Evolutionary conservation across 2,797 vertebrate genomes (phyloP), one percentile per base, ranked within the genome.

Genomic region (Rhynchonycteris naso): DNA sequence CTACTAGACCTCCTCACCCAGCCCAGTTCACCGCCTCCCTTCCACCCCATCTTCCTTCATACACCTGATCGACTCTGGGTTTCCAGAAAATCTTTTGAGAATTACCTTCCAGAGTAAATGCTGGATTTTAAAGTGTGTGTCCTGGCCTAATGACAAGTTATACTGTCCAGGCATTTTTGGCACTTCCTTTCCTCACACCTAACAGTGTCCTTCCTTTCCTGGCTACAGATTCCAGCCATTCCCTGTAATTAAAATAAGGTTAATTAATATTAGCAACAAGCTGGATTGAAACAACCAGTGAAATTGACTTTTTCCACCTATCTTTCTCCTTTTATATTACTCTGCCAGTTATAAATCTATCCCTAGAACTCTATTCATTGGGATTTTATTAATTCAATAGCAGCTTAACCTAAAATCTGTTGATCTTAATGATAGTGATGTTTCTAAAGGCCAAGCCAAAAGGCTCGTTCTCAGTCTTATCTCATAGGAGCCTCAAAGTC

Each of bases 341-440:
- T 92, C 19, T 79, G 88, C 87, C 82, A 93, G 88, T 47, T 15
- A 3, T 66, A 16, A 69, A 66, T 61, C 92, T 90, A 63, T 26
- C 82, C 74, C 28, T 75, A 21, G 43, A 2, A 58, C 61, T 63
- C 87, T 52, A 1, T 6, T 71, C 52, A 61, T 5, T 30, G 58
- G 91, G 93, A 97, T 94, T 72, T 80, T 30, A 75, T 61, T 21
- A 56, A 97, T 81, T 97, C 95, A 88, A n/a, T 0, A 97, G 97
- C 97, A 97, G 97, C 97, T 97, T 69, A 88, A 94, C 92, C 97
- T 97, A 88, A 96, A 97, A 95, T 95, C 50, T 50, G 74, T 95
- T 88, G 96, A 88, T 93, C 92, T 97, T 56, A 28, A 82, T 58
- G 85, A 26, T 65, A 96, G 0, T 43, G 95, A 91, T 66, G 89